A percentile compares a stretch with the other conserved stretches of the same genome.
phyloP scores from a whole-genome alignment of 2,797 vertebrate species.

The Danio aesculapii region DNA sequence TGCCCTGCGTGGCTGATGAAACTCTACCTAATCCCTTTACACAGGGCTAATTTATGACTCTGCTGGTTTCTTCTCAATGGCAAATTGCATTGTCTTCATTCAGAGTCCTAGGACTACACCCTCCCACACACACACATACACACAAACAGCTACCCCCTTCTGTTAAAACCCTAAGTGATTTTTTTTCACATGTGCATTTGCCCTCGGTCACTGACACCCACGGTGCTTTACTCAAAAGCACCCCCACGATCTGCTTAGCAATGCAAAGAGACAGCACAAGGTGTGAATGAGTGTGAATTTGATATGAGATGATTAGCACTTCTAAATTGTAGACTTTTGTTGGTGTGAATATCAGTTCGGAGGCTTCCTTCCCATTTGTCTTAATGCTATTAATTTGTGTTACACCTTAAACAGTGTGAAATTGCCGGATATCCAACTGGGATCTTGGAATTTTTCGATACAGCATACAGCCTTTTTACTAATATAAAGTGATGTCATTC shows the following conservation, averaged over 20 bases:
- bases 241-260: slow-evolving; percentile 73
- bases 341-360: slow-evolving; percentile 36
- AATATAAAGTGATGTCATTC: slow-evolving; percentile 26
- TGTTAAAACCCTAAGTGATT: slow-evolving; percentile 49
- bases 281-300: slow-evolving; percentile 73
- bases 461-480: not conserved
- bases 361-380: slow-evolving; percentile 37
- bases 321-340: slow-evolving; percentile 73
- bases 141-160: slow-evolving; percentile 59
- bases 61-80: slow-evolving; percentile 85
- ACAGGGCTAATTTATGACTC: slow-evolving; percentile 88
- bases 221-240: slow-evolving; percentile 49
- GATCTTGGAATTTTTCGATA: slow-evolving; percentile 5
- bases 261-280: slow-evolving; percentile 72
- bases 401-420: not conserved
- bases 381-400: slow-evolving; percentile 18
- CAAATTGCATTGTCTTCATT: slow-evolving; percentile 89
- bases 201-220: slow-evolving; percentile 54
- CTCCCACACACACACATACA: slow-evolving; percentile 41
- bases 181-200: slow-evolving; percentile 57
- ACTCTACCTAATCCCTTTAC: slow-evolving; percentile 86
- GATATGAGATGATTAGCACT: slow-evolving; percentile 78
- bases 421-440: slow-evolving; percentile 12
- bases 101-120: slow-evolving; percentile 73
- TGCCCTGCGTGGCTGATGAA: slow-evolving; percentile 75